phyloP scores from a whole-genome alignment of 23 tunicate genomes.

The Trididemnum nubilum region DNA sequence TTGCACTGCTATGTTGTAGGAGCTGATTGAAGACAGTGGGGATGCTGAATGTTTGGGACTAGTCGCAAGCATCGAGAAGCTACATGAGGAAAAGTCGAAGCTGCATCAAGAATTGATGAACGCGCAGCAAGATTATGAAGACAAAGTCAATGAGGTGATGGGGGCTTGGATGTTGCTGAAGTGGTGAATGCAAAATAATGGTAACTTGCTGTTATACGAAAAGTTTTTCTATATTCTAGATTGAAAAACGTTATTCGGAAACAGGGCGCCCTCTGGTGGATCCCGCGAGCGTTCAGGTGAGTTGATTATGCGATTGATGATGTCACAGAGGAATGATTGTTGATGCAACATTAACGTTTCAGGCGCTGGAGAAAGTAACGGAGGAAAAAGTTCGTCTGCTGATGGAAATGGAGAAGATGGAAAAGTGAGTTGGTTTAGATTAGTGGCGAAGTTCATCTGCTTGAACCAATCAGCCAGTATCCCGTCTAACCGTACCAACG shows the following conservation, averaged over 20 bases:
- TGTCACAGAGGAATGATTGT: not conserved
- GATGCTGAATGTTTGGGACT: constrained; percentile 20
- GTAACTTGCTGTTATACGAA: no score
- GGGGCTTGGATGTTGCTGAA: no score
- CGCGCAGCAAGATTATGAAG: constrained; percentile 45
- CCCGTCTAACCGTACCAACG: no score
- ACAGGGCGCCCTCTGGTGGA: not conserved
- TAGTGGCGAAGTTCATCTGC: no score
- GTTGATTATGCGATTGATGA: constrained; percentile 7
- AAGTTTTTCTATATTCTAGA: not conserved
- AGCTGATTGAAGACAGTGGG: constrained; percentile 42
- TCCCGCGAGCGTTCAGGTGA: constrained; percentile 13
- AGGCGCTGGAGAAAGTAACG: constrained; percentile 24
- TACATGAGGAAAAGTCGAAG: constrained; percentile 59
- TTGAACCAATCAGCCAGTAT: no score
- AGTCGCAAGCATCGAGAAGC: constrained; percentile 46
- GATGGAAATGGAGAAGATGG: constrained; percentile 8
- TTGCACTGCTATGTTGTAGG: no score
- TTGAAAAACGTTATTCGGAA: constrained; percentile 3
- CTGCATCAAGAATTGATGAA: constrained; percentile 47
- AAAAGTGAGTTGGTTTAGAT: constrained; percentile 15
- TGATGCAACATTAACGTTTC: not conserved
- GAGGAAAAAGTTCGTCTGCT: constrained; percentile 4
- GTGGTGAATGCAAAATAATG: no score
- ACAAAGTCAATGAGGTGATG: constrained; percentile 41